Evolutionary conservation across 2,888 invertebrate genomes (phyloP), one percentile per base, ranked within the genome.

Genomic region (Marasmarcha lunaedactyla): DNA sequence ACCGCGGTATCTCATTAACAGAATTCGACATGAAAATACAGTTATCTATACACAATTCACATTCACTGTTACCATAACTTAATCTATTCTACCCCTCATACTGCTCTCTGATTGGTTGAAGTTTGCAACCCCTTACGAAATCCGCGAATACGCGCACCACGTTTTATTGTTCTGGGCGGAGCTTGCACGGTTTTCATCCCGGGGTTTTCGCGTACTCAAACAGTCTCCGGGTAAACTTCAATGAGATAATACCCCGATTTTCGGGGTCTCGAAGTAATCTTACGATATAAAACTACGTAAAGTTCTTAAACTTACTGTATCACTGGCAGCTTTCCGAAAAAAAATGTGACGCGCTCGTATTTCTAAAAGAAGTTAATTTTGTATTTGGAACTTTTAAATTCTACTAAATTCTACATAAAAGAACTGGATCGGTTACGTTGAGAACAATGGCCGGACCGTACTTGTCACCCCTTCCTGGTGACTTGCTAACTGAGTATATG

Each of bases 401-500:
- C 2, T 30, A 2, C 6, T 4, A 30, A n/a, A n/a, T 7, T 3
- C 7, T 20, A 20, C 20, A 20, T 3, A 20, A 5, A 20, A 7
- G 20, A 20, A 5, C n/a, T n/a, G n/a, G n/a, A n/a, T n/a, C n/a
- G n/a, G n/a, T n/a, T n/a, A n/a, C 7, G 20, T 30, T 30, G 14
- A 36, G 14, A 12, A 46, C 15, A 52, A 94, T 94, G 94, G 93
- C 94, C 39, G 94, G 94, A 41, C 93, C 94, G 42, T 94, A 94
- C 63, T 73, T 94, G 42, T 93, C 94, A 36, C 93, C 94, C 0
- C 69, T 94, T 35, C 93, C 94, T 25, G 92, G 93, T 15, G 94
- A 95, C 73, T 85, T 95, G n/a, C 85, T 95, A 36, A 94, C 94
- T 11, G 95, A 95, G 69, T 95, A 95, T 58, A 94, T 95, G 94